Percentiles rank a stretch among this genome's conserved stretches.
These are phyloP conservation scores for Sebastes kiyomatsui DNA, from an alignment of 2,797 vertebrate genomes.

Conservation along the genomic window DNA sequence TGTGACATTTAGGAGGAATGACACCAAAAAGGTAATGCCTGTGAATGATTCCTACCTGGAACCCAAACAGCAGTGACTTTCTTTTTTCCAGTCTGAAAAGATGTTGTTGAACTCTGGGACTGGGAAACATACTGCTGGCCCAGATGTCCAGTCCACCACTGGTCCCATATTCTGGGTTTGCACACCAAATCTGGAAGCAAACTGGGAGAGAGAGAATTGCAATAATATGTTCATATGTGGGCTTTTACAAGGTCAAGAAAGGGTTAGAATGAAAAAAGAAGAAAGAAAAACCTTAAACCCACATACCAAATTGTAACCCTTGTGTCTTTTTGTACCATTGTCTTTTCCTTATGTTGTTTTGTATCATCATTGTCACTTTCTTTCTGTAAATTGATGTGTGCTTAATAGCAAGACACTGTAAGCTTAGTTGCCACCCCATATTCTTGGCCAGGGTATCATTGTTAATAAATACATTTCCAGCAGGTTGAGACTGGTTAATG, in stretches of 20 bases:
- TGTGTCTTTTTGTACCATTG: neutral
- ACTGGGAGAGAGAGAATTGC: neutral
- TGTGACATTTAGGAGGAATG: neutral
- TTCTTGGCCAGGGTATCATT: neutral
- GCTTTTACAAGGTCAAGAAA: neutral
- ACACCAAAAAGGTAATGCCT: neutral
- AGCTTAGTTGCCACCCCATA: neutral
- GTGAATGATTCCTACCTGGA: neutral
- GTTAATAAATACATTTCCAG: neutral
- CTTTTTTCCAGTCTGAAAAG: neutral
- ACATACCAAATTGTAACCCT: neutral
- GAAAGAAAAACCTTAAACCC: neutral
- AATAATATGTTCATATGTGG: neutral
- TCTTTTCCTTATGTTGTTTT: neutral
- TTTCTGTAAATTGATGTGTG: neutral
- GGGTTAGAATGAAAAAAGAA: neutral
- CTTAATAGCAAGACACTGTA: neutral
- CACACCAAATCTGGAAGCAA: neutral
- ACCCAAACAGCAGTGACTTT: neutral
- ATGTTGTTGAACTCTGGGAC: neutral
- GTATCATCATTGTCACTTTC: neutral
- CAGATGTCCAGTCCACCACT: neutral
- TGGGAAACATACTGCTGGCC: neutral
- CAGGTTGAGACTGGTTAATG: neutral
- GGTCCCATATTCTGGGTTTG: no score